A percentile compares a stretch with the other conserved stretches of the same genome.
Evolutionary conservation across 2,888 invertebrate species (phyloP).

Genomic region (Dryobota labecula): DNA sequence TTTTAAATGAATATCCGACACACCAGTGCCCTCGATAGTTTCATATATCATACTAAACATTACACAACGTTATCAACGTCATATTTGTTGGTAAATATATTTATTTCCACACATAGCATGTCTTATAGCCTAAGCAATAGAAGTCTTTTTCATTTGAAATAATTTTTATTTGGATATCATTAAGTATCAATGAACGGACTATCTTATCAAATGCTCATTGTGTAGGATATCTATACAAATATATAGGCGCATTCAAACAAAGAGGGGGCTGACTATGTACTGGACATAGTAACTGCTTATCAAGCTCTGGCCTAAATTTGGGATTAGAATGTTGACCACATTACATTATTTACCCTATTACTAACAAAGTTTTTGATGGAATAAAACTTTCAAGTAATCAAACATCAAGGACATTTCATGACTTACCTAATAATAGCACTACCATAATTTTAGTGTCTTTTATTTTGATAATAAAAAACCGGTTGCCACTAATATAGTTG

Average conservation of each 20-base stretch:
- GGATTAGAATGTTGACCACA: not conserved
- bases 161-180: not conserved
- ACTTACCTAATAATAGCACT: no score
- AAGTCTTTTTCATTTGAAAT: not conserved
- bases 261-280: not conserved
- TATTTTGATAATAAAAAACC: not conserved
- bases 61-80: not conserved
- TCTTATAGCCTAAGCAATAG: not conserved
- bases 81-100: not conserved
- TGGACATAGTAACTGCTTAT: not conserved
- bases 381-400: not conserved
- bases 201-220: constrained; percentile 15
- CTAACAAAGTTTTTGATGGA: not conserved
- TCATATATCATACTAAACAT: constrained; percentile 8
- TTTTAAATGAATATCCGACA: no score
- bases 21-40: not conserved
- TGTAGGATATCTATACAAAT: not conserved
- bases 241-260: not conserved
- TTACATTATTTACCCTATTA: not conserved
- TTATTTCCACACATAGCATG: not conserved
- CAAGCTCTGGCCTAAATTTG: not conserved
- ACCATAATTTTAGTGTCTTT: not conserved
- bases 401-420: not conserved
- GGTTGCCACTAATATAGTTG: not conserved
- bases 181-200: not conserved